Percentiles rank a stretch among this genome's conserved stretches.
Evolutionary conservation across 1,140 invertebrate species (phyloP).

Genomic region (Zelostemma sp.): DNA sequence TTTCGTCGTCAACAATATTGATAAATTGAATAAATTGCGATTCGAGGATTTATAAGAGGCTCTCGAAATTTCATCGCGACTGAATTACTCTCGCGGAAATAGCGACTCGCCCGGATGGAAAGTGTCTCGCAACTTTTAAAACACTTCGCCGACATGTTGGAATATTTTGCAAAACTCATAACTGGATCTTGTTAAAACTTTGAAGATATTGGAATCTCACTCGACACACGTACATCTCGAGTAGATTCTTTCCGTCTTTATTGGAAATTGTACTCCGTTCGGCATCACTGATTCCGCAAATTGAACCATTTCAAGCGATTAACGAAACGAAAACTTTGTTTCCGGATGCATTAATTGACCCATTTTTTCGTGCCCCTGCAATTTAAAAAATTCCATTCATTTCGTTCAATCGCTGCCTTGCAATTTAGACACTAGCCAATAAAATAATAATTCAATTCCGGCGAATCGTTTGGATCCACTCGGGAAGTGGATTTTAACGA

Average conservation of each 20-base stretch:
- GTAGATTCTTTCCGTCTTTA: background rate
- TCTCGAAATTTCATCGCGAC: too few species aligned
- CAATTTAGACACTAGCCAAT: background rate
- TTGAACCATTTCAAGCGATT: too few species aligned
- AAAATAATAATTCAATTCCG: background rate
- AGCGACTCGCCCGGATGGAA: background rate
- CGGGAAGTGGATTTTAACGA: background rate
- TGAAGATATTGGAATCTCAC: background rate
- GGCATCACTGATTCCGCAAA: background rate
- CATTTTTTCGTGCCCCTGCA: background rate
- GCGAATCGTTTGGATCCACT: background rate
- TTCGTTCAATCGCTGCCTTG: too few species aligned
- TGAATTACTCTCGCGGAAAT: too few species aligned
- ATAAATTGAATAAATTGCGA: too few species aligned
- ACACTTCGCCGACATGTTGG: background rate
- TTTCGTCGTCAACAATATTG: too few species aligned
- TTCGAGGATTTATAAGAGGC: too few species aligned
- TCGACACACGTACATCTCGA: background rate
- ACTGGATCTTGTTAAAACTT: background rate
- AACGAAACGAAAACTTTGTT: too few species aligned
- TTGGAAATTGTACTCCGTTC: background rate
- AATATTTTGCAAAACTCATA: background rate
- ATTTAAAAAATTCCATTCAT: too few species aligned
- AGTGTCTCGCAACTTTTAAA: constrained; percentile 1
- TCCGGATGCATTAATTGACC: too few species aligned